Base-by-base conservation (phyloP, 2,888 invertebrate genomes). In the Harpagoxenus sublaevis region DNA sequence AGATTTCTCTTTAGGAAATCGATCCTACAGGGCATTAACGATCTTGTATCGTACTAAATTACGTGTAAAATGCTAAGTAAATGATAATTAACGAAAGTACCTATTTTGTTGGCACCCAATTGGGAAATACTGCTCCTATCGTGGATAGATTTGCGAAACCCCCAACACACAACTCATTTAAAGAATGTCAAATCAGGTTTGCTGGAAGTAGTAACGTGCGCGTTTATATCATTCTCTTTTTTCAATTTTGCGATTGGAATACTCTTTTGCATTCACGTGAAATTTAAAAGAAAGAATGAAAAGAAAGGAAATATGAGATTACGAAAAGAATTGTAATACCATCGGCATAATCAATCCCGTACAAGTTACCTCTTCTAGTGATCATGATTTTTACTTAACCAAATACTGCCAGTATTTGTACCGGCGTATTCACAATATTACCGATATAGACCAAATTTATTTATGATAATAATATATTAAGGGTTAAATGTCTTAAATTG, bases 401-500 rank as follows among this genome's bases (percentile, higher is more conserved):
- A 95, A 94, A 94, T 95, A 94, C 95, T 94, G 94, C 94, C 94
- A 94, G 93, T 92, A 91, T 93, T 91, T 91, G 88, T 93, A 93
- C 93, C 92, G 94, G 94, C 94, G 94, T 94, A 95, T 94, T 94
- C 93, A 94, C 93, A 94, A 94, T 94, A 94, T 94, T 95, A 95
- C 93, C 94, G 93, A 95, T 95, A 95, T 95, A 95, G 94, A 95
- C 94, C 95, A 95, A 94, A 95, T 94, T 94, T 95, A 95, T 95
- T 95, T 94, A 95, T 95, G 94, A 94, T 94, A 94, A 94, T 95
- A 94, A 94, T 94, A 94, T 93, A 93, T 94, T 94, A 92, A 94
- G 92, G 93, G 93, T 94, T 93, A 92, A 92, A 92, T 94, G 91
- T 94, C 93, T 93, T 93, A 91, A 93, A 92, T 91, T 91, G 91